Base-by-base conservation (phyloP, 2,797 vertebrate species). In the Sphenodon punctatus region DNA sequence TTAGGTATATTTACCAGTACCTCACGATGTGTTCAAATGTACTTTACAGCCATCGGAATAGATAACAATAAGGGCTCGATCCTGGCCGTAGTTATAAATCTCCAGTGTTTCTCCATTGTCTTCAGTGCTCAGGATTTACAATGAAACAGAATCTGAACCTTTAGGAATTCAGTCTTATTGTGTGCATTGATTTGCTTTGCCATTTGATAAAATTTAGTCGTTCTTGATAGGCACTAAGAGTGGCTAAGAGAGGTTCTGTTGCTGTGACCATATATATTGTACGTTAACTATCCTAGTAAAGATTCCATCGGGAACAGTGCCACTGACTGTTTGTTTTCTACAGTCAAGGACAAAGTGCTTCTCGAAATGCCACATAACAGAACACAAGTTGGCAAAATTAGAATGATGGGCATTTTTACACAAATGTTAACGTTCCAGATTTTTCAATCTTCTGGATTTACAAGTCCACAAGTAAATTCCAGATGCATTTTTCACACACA, bases 21-120 rank as follows among this genome's bases (percentile, higher is more conserved):
- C 75, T 88, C 90, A 91, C 85, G 89, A 94, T 89, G 75, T 78
- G 86, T 94, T 93, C 94, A 95, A 95, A 94, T 93, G 94, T 36
- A 36, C 90, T 90, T 88, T 81, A 91, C 88, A 71, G 63, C 69
- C 80, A 86, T 80, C 82, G 80, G 69, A 89, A 88, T 86, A 38
- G 76, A 84, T 74, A 72, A 53, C 56, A 63, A 61, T 60, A 66
- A 60, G 71, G 78, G 56, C 63, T 51, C 78, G 78, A 34, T 22
- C 7, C 55, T 58, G 34, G 23, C 36, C 32, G 20, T 20, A 58
- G 72, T 25, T 0, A 30, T 63, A 86, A 81, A 81, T 90, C 83
- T 67, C 59, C 64, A 82, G 68, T 78, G 56, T 68, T 82, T 60
- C 51, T 82, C 76, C 56, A 36, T n/a, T 71, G 76, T 86, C 88